These are phyloP conservation scores for Zingel zingel DNA, from an alignment of 2,113 vertebrate genomes.

Conservation along the genomic window DNA sequence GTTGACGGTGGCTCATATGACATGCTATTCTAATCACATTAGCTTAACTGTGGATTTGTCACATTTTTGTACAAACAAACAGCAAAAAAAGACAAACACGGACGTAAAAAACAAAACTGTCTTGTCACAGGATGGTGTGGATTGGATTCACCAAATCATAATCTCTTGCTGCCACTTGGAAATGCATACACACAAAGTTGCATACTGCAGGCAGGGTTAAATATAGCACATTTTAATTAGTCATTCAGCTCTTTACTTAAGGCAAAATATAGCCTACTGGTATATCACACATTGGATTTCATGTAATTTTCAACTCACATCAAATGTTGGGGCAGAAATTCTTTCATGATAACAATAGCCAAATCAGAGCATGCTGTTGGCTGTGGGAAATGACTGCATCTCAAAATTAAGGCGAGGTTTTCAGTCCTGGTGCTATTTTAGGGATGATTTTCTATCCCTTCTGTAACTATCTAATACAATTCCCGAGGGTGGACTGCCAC, in stretches of 20 bases:
- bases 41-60: not conserved
- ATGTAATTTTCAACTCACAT: conserved; percentile 31
- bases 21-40: not conserved
- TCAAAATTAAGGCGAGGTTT: not conserved
- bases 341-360: conserved; percentile 3
- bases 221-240: conserved; percentile 60
- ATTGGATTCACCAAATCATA: conserved; percentile 12
- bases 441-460: conserved; percentile 13
- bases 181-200: conserved; percentile 41
- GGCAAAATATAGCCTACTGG: conserved; percentile 36
- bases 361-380: conserved; percentile 14
- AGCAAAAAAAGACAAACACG: not conserved
- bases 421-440: conserved; percentile 25
- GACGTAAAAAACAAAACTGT: not conserved
- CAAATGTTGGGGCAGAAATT: conserved; percentile 4
- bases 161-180: conserved; percentile 24
- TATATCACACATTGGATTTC: conserved; percentile 49
- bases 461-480: conserved; percentile 17
- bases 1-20: too few species aligned
- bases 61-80: not conserved
- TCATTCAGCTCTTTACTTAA: conserved; percentile 43
- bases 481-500: conserved; percentile 22
- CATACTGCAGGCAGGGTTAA: conserved; percentile 37
- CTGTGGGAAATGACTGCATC: not conserved
- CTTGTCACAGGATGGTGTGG: not conserved